A percentile compares a stretch with the other conserved stretches of the same genome.
phyloP scores from a whole-genome alignment of 2,797 vertebrate species.

The Xerus rutilus region DNA sequence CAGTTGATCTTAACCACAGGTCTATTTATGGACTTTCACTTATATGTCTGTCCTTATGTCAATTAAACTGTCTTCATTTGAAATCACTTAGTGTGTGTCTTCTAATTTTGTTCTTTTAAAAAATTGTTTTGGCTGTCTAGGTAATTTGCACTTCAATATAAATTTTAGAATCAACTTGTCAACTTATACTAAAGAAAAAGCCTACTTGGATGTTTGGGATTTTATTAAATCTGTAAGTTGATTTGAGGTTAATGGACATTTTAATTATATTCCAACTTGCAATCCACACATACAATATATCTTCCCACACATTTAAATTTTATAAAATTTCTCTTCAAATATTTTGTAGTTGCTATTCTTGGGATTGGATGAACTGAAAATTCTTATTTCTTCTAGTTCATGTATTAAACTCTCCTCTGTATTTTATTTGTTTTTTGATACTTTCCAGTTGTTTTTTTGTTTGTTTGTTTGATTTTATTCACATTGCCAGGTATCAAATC shows the following conservation, averaged over 20 bases:
- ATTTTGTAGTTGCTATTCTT: not conserved
- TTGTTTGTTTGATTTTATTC: too few species aligned
- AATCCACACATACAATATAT: not conserved
- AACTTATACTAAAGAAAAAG: not conserved
- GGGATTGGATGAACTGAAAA: not conserved
- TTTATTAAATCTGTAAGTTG: not conserved
- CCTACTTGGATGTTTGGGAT: not conserved
- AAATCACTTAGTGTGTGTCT: not conserved
- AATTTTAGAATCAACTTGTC: not conserved
- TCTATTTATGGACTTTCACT: not conserved
- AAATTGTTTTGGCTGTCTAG: not conserved
- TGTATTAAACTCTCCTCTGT: not conserved
- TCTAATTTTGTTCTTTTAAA: not conserved
- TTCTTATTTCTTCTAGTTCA: not conserved
- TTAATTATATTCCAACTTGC: not conserved
- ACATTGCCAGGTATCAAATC: not conserved
- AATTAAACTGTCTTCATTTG: not conserved
- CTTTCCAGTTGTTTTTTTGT: not conserved
- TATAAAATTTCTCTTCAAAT: not conserved
- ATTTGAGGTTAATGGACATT: not conserved
- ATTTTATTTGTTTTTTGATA: not conserved
- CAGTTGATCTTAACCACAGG: not conserved
- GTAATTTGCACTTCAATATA: not conserved
- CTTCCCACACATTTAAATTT: not conserved
- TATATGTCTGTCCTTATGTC: not conserved